Conservation (phyloP, 2,888 invertebrate species). For the Dichetophora obliterata region DNA sequence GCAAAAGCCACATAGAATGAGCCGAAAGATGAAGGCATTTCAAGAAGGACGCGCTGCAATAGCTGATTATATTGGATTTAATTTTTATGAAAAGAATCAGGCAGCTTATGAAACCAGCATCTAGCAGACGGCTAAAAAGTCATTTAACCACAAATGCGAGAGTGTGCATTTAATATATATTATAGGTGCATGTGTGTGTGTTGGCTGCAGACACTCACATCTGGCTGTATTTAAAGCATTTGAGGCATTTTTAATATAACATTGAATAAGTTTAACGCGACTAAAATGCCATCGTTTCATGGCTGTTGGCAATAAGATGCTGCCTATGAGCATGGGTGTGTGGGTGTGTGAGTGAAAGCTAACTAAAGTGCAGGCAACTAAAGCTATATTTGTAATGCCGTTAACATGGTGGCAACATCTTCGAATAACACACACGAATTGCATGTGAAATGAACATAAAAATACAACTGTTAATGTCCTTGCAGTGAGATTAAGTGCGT, state of each 20-base stretch:
- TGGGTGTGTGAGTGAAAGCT: not conserved
- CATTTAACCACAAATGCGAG: slow-evolving; percentile 9
- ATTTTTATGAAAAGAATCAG: slow-evolving; percentile 24
- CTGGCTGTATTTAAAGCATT: slow-evolving; percentile 28
- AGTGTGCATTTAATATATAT: not conserved
- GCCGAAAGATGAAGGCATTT: not conserved
- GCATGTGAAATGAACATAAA: slow-evolving; percentile 59
- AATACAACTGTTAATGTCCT: slow-evolving; percentile 62
- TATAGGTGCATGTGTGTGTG: slow-evolving; percentile 50
- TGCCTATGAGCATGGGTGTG: not conserved
- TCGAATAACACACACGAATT: slow-evolving; percentile 32
- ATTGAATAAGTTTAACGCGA: slow-evolving; percentile 26
- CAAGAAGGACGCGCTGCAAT: slow-evolving; percentile 9
- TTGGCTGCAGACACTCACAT: slow-evolving; percentile 32
- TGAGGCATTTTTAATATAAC: slow-evolving; percentile 27
- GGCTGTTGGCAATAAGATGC: not conserved
- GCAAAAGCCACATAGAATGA: not conserved
- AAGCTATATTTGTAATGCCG: not conserved
- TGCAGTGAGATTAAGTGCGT: not conserved
- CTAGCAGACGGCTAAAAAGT: slow-evolving; percentile 7
- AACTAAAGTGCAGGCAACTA: not conserved
- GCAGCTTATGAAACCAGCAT: not conserved
- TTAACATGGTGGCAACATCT: slow-evolving; percentile 32
- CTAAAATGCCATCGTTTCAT: slow-evolving; percentile 12
- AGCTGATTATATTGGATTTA: slow-evolving; percentile 31